Conservation (phyloP, 2,113 vertebrate species). For the Antennarius striatus region DNA sequence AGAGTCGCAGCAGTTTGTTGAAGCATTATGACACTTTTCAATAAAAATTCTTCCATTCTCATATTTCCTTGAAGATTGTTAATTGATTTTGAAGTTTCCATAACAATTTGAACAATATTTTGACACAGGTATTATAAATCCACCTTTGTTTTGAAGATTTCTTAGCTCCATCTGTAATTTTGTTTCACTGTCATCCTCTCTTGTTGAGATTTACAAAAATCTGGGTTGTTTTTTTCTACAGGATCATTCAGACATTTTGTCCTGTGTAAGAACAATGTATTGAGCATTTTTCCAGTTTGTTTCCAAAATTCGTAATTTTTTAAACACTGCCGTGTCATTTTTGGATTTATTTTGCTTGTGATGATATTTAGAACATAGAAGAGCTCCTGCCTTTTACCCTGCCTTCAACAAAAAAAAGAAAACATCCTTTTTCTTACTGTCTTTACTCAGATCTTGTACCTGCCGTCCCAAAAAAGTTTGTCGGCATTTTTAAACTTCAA, state of each 20-base stretch:
- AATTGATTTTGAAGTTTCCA: slow-evolving; percentile 20
- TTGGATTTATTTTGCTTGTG: too few species aligned
- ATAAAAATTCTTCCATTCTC: slow-evolving; percentile 38
- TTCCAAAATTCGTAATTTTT: slow-evolving; percentile 1
- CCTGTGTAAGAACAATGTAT: slow-evolving; percentile 38
- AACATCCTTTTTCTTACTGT: not conserved
- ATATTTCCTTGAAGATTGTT: slow-evolving; percentile 36
- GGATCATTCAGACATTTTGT: slow-evolving; percentile 36
- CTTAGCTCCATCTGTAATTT: slow-evolving; percentile 8
- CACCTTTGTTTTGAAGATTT: slow-evolving; percentile 20
- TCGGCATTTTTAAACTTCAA: slow-evolving; percentile 40
- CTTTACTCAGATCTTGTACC: slow-evolving; percentile 7
- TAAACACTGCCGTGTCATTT: not conserved
- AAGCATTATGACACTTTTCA: slow-evolving; percentile 68
- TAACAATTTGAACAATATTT: slow-evolving; percentile 33
- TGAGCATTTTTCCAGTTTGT: not conserved
- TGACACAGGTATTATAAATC: slow-evolving; percentile 18
- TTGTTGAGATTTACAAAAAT: too few species aligned
- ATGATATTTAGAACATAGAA: not conserved
- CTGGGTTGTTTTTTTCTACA: too few species aligned
- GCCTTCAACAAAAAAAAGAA: slow-evolving; percentile 2
- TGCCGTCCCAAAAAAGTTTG: slow-evolving; percentile 10
- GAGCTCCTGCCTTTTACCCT: not conserved
- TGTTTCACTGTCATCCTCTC: slow-evolving; percentile 23
- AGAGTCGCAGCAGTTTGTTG: slow-evolving; percentile 37